Evolutionary conservation across 2,113 vertebrate genomes (phyloP).

Genomic region (Mirounga angustirostris): DNA sequence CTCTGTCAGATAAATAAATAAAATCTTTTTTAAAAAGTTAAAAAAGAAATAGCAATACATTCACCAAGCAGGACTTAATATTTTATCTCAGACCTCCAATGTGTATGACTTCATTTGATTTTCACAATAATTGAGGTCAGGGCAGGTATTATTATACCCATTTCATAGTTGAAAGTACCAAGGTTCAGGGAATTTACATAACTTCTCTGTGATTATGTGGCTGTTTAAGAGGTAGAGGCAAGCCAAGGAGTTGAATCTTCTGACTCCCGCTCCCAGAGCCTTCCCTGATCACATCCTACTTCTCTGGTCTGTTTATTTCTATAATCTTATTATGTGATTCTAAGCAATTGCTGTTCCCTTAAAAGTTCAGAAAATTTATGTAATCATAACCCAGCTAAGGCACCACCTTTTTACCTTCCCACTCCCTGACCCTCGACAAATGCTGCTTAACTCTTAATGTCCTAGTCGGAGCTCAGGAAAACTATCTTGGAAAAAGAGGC

Average conservation of each 20-base stretch:
- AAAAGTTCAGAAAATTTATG: conserved; percentile 23
- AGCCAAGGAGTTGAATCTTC: not conserved
- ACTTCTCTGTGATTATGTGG: not conserved
- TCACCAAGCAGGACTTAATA: not conserved
- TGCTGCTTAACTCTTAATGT: not conserved
- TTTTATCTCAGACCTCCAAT: not conserved
- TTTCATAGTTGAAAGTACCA: not conserved
- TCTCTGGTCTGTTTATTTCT: not conserved
- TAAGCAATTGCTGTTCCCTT: conserved; percentile 44
- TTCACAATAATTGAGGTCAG: not conserved
- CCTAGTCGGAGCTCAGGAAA: not conserved
- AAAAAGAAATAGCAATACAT: not conserved
- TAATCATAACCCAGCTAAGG: not conserved
- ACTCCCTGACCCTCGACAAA: not conserved
- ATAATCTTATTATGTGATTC: not conserved
- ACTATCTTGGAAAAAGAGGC: not conserved
- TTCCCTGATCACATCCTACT: not conserved
- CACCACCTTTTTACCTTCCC: not conserved
- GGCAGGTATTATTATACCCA: not conserved
- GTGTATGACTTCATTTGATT: not conserved
- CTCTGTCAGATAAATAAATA: not conserved
- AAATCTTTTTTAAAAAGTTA: not conserved
- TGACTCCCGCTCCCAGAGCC: not conserved
- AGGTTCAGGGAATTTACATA: not conserved
- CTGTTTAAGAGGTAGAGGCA: not conserved